Percentiles rank a stretch among this genome's conserved stretches.
These are phyloP conservation scores for Standfussiana lucernea DNA, from an alignment of 2,888 invertebrate species.

Conservation along the genomic window DNA sequence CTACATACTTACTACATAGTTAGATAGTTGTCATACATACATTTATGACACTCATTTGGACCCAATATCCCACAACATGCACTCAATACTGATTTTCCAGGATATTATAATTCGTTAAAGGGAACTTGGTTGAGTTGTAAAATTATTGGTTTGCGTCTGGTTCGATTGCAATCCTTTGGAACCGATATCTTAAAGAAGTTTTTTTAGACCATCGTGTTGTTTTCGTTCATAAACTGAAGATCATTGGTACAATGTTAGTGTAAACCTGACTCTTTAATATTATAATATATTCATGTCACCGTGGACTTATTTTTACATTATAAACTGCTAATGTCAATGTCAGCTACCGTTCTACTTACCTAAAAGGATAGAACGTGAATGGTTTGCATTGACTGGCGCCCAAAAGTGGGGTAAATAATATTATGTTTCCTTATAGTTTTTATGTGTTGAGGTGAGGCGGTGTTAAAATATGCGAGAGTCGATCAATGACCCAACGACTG, in stretches of 20 bases:
- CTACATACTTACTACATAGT: too few species aligned
- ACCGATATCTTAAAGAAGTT: too few species aligned
- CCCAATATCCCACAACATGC: background rate
- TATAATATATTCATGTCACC: background rate
- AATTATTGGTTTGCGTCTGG: too few species aligned
- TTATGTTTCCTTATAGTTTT: background rate
- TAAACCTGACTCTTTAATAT: background rate
- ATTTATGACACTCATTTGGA: background rate
- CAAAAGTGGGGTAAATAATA: background rate
- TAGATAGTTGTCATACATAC: background rate
- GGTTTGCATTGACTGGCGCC: background rate
- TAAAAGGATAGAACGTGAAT: background rate
- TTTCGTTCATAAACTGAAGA: background rate
- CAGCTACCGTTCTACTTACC: conserved; percentile 17
- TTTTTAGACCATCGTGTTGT: too few species aligned
- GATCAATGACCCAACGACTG: background rate
- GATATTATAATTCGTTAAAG: background rate
- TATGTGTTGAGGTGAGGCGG: background rate
- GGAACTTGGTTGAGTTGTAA: background rate
- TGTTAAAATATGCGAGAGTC: conserved; percentile 7
- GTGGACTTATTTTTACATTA: background rate
- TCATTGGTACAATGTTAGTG: background rate
- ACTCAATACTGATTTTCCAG: background rate
- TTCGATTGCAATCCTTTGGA: background rate
- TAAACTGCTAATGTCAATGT: conserved; percentile 9